Base-by-base conservation (phyloP, 92 coral and sea anemone genomes). In the Chrysogorgia sp. region DNA sequence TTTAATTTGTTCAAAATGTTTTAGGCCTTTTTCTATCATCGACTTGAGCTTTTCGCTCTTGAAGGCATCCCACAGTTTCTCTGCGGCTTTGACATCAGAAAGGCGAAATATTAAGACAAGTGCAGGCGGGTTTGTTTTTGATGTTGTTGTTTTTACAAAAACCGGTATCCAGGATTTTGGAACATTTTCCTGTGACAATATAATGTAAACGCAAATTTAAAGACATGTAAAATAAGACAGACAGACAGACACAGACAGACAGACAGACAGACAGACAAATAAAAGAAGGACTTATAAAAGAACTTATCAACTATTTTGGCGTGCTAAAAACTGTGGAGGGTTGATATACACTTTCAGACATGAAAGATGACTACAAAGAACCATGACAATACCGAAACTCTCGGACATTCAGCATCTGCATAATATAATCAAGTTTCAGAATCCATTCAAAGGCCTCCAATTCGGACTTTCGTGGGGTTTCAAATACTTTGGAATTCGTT, bases 41-140 rank as follows among this genome's bases (percentile, higher is more conserved):
- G 69, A 34, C 22, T 81, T 77, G 19, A 94, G 80, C 10, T 52
- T 32, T 10, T 63, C 74, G 5, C 82, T 48, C 2, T 52, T 67
- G 77, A 85, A 91, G 90, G 89, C 86, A 32, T 85, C 63, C 98
- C 96, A 89, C 24, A 94, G 60, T 37, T 81, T 61, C 17, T 75
- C 81, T 3, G 96, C 91, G 0, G 97, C 97, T 3, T 82, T 74
- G n/a, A 83, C 90, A 34, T 88, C 82, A n/a, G 96, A 94, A 60
- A 94, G 79, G 10, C 98, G 87, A 33, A 94, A 91, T 52, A 88
- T 71, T 26, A 87, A 62, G 24, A 88, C 61, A 7, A 92, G 81
- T 6, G 86, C 61, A 7, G 90, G 81, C 6, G 96, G 90, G 7
- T 7, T 50, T 19, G 31, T 50, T 24, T 52, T 20, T 0, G 63